phyloP scores from a whole-genome alignment of 2,113 vertebrate genomes.

The Tetrao urogallus region DNA sequence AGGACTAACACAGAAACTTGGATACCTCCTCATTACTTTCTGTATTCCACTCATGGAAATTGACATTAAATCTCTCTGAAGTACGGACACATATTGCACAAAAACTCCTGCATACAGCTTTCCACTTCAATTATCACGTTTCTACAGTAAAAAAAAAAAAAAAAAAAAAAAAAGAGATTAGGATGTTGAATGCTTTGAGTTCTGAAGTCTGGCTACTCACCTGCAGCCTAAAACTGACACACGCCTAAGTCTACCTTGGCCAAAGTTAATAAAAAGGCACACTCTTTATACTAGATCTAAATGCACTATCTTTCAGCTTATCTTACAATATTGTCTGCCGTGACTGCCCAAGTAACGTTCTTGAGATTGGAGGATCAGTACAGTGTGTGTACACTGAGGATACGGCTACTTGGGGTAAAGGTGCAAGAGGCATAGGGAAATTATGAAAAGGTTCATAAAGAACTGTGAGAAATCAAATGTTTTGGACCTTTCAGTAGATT shows the following conservation, averaged over 20 bases:
- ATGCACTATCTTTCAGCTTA: conserved; percentile 54
- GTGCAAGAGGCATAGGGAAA: background rate
- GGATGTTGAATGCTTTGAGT: background rate
- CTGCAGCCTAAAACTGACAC: conserved; percentile 19
- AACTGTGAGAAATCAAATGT: background rate
- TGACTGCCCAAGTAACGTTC: conserved; percentile 8
- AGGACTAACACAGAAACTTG: background rate
- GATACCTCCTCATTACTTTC: background rate
- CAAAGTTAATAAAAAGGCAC: conserved; percentile 29
- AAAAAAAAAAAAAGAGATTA: background rate
- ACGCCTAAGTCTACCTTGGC: conserved; percentile 7
- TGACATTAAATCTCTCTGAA: background rate
- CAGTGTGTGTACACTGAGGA: background rate
- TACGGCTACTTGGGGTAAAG: conserved; percentile 12
- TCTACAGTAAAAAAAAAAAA: background rate
- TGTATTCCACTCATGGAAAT: background rate
- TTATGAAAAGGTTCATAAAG: background rate
- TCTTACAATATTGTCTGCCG: background rate
- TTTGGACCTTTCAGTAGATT: conserved; percentile 1
- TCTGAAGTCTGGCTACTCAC: conserved; percentile 26
- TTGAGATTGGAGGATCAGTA: conserved; percentile 40
- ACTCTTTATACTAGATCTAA: background rate
- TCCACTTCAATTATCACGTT: background rate
- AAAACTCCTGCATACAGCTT: background rate
- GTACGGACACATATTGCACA: background rate